Base-by-base conservation (phyloP, 2,797 vertebrate genomes). In the Pachyuromys duprasi region DNA sequence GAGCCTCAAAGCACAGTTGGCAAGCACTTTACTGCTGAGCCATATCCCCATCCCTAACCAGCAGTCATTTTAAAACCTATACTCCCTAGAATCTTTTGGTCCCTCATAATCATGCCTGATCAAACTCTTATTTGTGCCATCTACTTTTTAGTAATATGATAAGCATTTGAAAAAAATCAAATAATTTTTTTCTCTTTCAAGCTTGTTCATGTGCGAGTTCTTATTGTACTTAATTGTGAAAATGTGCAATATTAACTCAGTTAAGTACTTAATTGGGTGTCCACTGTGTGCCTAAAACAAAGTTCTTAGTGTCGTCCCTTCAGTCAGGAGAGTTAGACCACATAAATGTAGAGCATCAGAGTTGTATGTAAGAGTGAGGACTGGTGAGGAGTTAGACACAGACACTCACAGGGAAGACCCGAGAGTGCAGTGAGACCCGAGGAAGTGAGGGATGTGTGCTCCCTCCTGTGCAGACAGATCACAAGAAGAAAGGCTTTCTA, bases 141-240 rank as follows among this genome's bases (percentile, higher is more conserved):
- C 42, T 92, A n/a, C 28, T 75, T 95, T 62, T 90, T 93, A 93
- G 81, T 88, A 92, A 31, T 91, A 49, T 78, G 65, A 83, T 82
- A 45, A 89, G 15, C 39, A 81, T 62, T 94, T 72, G 26, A 96
- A 89, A 96, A 89, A 8, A 95, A 65, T 95, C n/a, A 82, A 82
- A 49, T 45, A 72, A 28, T 80, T 94, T 36, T 13, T 90, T 90
- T 97, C 87, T 74, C 84, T 93, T 90, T 65, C 39, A 72, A 69
- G 26, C 45, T 88, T 89, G 28, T 93, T 96, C 53, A 89, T 86
- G 60, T 70, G 17, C 24, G n/a, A 80, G 70, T 9, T 86, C 95
- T 95, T 96, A 39, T 45, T 94, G 79, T 91, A 62, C 70, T 95
- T 93, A 93, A 74, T 92, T 92, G 33, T 84, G 78, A 91, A 72